phyloP scores from a whole-genome alignment of 2,888 invertebrate genomes.

The Odontocolon sp. region DNA sequence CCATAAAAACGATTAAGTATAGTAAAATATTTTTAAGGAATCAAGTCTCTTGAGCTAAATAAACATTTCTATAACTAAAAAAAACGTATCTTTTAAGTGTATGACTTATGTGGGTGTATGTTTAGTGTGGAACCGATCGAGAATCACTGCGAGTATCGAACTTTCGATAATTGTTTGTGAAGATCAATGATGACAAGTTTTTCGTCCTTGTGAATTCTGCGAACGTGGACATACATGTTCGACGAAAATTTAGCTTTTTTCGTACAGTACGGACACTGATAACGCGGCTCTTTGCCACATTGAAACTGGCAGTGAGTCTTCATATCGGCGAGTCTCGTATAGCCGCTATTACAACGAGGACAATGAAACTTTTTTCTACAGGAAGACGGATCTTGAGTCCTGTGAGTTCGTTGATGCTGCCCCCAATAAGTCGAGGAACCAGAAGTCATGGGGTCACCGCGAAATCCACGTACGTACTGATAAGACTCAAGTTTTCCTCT shows the following conservation, averaged over 20 bases:
- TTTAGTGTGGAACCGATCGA: background rate
- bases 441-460: slow-evolving; percentile 17
- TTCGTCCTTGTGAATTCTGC: slow-evolving; percentile 71
- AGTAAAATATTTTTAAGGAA: slow-evolving; percentile 6
- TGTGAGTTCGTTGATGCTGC: background rate
- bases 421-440: slow-evolving; percentile 18
- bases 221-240: slow-evolving; percentile 76
- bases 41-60: too few relatives aligned
- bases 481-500: slow-evolving; percentile 20
- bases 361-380: slow-evolving; percentile 52
- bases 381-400: slow-evolving; percentile 17
- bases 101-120: background rate
- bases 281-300: slow-evolving; percentile 80
- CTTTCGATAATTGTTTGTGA: slow-evolving; percentile 61
- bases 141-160: background rate
- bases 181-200: slow-evolving; percentile 73
- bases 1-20: background rate
- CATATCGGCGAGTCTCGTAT: slow-evolving; percentile 74
- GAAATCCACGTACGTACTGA: slow-evolving; percentile 28
- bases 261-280: slow-evolving; percentile 78
- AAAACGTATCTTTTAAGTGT: too few relatives aligned
- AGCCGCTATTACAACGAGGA: slow-evolving; percentile 71
- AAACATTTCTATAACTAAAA: too few relatives aligned
- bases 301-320: slow-evolving; percentile 79
- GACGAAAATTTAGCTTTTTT: slow-evolving; percentile 76